These are phyloP conservation scores for Axis porcinus DNA, from an alignment of 2,113 vertebrate genomes.

Conservation along the genomic window DNA sequence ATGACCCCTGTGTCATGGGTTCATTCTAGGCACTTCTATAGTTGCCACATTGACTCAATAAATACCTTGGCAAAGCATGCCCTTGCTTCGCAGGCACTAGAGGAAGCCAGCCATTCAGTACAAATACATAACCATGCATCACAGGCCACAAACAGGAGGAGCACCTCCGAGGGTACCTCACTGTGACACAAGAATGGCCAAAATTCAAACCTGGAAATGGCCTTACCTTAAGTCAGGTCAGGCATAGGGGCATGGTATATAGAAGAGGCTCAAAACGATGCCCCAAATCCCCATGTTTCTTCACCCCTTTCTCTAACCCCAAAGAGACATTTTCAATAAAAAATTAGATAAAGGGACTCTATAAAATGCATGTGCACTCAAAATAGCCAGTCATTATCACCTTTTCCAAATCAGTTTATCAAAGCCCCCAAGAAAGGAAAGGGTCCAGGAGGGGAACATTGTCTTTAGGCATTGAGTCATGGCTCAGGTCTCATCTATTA, in stretches of 20 bases:
- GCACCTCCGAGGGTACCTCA: neutral
- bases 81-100: neutral
- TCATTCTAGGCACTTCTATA: neutral
- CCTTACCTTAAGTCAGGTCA: neutral
- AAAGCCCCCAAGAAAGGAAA: neutral
- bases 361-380: neutral
- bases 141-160: neutral
- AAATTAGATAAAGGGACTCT: neutral
- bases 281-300: neutral
- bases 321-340: neutral
- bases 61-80: neutral
- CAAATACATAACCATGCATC: neutral
- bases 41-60: neutral
- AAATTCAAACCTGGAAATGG: neutral
- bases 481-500: neutral
- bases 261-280: neutral
- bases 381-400: neutral
- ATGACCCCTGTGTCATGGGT: neutral
- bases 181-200: neutral
- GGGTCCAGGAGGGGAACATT: neutral
- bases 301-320: neutral
- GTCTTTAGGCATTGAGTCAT: neutral
- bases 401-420: neutral
- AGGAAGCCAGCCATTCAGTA: conserved; percentile 32
- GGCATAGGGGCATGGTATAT: neutral